Base-by-base conservation (phyloP, 1,140 invertebrate genomes). In the Drosophila tsacasi region DNA sequence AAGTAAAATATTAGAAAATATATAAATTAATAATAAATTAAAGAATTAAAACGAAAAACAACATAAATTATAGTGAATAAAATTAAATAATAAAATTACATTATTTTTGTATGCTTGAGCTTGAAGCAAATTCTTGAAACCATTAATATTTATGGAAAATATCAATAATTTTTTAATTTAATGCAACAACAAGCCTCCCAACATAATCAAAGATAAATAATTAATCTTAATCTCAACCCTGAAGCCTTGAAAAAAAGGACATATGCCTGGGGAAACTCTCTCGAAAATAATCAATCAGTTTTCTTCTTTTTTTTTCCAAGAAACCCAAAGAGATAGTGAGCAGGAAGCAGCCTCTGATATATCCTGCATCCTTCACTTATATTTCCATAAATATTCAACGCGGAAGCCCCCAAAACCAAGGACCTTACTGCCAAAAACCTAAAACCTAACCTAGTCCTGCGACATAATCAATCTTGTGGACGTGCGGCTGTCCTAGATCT, bases 381-480 rank as follows among this genome's bases (percentile, higher is more conserved):
- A 52, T 37, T 46, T 27, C 12, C 69, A 73, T 60, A 72, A 73
- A 72, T 58, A 72, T 50, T 47, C 40, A 44, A 35, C 3, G 23
- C 2, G 42, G 32, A 39, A 32, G 25, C 52, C 30, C 13, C 27
- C n/a, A 27, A 50, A 50, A 52, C 10, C 49, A n/a, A 32, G 12
- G 10, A 30, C 5, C 47, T 25, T 12, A 7, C 10, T 15, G 1
- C 15, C 8, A 1, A 37, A 52, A 39, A 25, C 54, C 54, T 57
- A 17, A 55, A 37, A 12, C 35, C 35, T 39, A 21, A 4, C 25
- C 65, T 67, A 71, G 68, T 71, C 50, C 64, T 42, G 44, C 30
- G 67, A 50, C 35, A 75, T 57, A 62, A 75, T 75, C 61, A 76
- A 77, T 77, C 64, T 68, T 68, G 21, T 12, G 52, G 46, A n/a